A percentile compares a stretch with the other conserved stretches of the same genome.
These are phyloP conservation scores for Nomada fabriciana DNA, from an alignment of 2,888 invertebrate species.

Conservation along the genomic window DNA sequence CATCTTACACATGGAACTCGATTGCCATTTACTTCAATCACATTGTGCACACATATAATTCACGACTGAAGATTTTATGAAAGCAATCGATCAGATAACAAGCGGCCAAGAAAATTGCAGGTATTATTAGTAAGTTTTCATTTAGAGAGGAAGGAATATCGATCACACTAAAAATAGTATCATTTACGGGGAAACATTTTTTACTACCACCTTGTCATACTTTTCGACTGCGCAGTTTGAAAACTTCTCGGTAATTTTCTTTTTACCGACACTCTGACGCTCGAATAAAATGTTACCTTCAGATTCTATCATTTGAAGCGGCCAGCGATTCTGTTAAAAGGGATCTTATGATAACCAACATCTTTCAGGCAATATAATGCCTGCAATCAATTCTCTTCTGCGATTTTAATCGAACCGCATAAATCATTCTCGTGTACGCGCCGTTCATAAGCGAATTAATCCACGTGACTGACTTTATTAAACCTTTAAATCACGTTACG, in stretches of 20 bases:
- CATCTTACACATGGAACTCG: background rate
- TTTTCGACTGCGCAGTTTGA: background rate
- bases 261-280: background rate
- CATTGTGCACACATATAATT: constrained; percentile 1
- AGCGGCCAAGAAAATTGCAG: constrained; percentile 35
- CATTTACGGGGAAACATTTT: constrained; percentile 36
- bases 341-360: background rate
- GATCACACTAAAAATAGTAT: constrained; percentile 22
- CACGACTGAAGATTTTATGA: constrained; percentile 5
- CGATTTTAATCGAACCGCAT: constrained; percentile 24
- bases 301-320: background rate
- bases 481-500: constrained; percentile 51
- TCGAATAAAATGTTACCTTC: background rate
- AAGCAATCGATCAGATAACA: constrained; percentile 24
- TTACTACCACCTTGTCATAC: background rate
- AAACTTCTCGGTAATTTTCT: background rate
- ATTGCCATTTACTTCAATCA: constrained; percentile 9
- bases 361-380: background rate
- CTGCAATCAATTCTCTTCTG: constrained; percentile 17
- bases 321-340: background rate
- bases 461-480: constrained; percentile 50
- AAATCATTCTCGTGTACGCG: constrained; percentile 33
- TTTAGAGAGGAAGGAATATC: constrained; percentile 16
- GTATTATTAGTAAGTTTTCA: constrained; percentile 27
- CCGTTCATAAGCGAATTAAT: constrained; percentile 42